Conservation (phyloP, 1,140 invertebrate species). For the Plodia interpunctella region DNA sequence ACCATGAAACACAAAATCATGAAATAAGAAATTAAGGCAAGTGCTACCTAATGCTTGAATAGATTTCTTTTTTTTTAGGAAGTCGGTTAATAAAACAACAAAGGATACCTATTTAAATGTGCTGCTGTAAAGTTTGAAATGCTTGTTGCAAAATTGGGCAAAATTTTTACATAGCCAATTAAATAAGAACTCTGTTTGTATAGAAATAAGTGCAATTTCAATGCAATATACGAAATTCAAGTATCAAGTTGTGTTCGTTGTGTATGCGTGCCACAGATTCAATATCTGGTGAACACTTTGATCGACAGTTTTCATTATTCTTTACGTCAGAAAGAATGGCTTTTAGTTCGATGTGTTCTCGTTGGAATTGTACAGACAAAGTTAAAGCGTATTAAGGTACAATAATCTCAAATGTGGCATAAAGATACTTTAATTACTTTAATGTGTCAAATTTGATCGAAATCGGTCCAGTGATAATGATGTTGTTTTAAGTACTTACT, state of each 20-base stretch:
- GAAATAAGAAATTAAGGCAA: too few relatives aligned
- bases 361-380: neutral
- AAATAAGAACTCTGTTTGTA: neutral
- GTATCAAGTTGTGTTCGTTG: neutral
- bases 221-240: neutral
- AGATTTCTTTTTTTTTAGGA: too few relatives aligned
- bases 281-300: neutral
- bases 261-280: constrained; percentile 4
- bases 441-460: too few relatives aligned
- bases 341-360: neutral
- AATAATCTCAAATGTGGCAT: too few relatives aligned
- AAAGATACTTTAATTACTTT: too few relatives aligned
- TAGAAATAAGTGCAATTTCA: neutral
- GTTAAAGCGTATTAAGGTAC: too few relatives aligned
- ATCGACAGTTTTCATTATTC: constrained; percentile 4
- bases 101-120: neutral
- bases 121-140: neutral
- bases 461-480: too few relatives aligned
- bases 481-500: too few relatives aligned
- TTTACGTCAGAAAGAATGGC: neutral
- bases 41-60: too few relatives aligned
- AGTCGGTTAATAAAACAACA: neutral
- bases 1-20: too few relatives aligned
- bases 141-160: neutral
- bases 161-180: neutral